Percentiles rank a stretch among this genome's conserved stretches.
These are phyloP conservation scores for human DNA, from an alignment of 2,113 vertebrate genomes.

Conservation along the genomic window GRCh38 chr21:19487001-19487500, in stretches of 20 bases:
- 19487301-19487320: background rate
- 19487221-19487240: background rate
- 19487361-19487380: fast-evolving
- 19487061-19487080: background rate
- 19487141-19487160: background rate
- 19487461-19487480: background rate
- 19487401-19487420: background rate
- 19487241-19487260: fast-evolving
- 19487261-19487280: background rate
- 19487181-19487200: background rate
- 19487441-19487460: background rate
- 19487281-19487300: background rate
- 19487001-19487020: background rate
- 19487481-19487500: background rate
- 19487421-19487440: fast-evolving
- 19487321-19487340: background rate
- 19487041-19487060: background rate
- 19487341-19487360: background rate
- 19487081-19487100: background rate
- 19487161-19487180: background rate
- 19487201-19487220: background rate
- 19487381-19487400: fast-evolving
- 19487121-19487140: background rate
- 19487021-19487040: background rate
- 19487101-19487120: background rate